These are phyloP conservation scores for Petrocephalus microphthalmus DNA, from an alignment of 2,113 vertebrate species.

Conservation along the genomic window DNA sequence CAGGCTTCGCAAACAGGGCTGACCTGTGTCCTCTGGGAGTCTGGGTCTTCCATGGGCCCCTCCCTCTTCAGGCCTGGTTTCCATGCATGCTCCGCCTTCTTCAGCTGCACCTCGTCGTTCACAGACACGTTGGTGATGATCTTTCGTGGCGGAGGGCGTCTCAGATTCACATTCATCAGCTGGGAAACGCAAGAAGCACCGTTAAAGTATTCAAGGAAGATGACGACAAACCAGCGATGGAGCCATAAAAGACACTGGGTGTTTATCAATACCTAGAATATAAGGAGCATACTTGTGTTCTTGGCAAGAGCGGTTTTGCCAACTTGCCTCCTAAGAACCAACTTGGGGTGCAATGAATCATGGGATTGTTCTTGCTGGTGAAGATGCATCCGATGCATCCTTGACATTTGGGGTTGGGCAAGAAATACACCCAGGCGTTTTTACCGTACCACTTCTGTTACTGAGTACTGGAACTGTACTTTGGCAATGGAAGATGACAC, in stretches of 20 bases:
- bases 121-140: conserved; percentile 86
- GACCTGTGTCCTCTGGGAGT: conserved; percentile 70
- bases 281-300: background rate
- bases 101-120: conserved; percentile 86
- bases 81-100: conserved; percentile 94
- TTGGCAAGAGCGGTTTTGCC: background rate
- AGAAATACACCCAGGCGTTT: background rate
- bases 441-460: background rate
- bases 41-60: conserved; percentile 50
- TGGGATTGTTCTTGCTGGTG: background rate
- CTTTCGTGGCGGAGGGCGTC: conserved; percentile 72
- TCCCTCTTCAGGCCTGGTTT: conserved; percentile 78
- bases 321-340: background rate
- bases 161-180: conserved; percentile 14
- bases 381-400: background rate
- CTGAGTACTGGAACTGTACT: background rate
- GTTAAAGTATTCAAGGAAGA: background rate
- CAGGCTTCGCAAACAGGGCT: background rate
- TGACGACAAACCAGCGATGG: background rate
- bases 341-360: background rate
- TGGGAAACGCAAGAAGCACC: background rate
- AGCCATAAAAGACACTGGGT: background rate
- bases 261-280: background rate
- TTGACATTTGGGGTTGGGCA: background rate
- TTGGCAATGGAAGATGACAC: background rate